phyloP scores from a whole-genome alignment of 2,797 vertebrate genomes.

The Peromyscus aztecus region DNA sequence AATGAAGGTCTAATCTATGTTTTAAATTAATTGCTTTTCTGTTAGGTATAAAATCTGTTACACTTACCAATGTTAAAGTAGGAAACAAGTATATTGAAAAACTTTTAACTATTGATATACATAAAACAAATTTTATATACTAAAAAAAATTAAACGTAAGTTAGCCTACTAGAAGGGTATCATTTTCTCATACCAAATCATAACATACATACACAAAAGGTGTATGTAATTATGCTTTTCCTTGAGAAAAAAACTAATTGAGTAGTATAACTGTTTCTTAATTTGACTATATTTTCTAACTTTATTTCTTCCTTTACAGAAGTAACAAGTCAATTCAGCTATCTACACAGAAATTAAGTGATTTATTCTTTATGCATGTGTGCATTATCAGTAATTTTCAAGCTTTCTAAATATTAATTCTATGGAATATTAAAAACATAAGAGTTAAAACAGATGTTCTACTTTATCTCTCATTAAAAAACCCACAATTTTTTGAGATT shows the following conservation, averaged over 20 bases:
- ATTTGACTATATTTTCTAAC: slow-evolving; percentile 3
- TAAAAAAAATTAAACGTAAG: slow-evolving; percentile 24
- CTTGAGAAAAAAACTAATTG: background rate
- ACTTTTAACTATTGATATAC: background rate
- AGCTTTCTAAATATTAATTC: slow-evolving; percentile 63
- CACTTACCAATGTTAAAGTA: slow-evolving; percentile 53
- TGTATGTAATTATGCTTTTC: slow-evolving; percentile 35
- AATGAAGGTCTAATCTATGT: slow-evolving; percentile 50
- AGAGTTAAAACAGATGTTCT: slow-evolving; percentile 52
- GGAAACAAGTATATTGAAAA: slow-evolving; percentile 19
- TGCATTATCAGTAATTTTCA: slow-evolving; percentile 20
- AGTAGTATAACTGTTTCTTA: slow-evolving; percentile 31
- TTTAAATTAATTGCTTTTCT: slow-evolving; percentile 65
- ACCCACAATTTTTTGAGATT: slow-evolving; percentile 24
- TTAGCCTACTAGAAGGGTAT: slow-evolving; percentile 4
- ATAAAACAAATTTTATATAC: background rate
- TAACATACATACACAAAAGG: slow-evolving; percentile 25
- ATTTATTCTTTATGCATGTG: background rate
- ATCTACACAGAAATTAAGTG: background rate
- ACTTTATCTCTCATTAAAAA: slow-evolving; percentile 33
- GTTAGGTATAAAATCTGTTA: slow-evolving; percentile 31
- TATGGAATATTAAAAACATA: background rate
- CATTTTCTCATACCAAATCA: slow-evolving; percentile 7
- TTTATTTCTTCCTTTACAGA: slow-evolving; percentile 45
- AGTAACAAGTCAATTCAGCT: slow-evolving; percentile 56